Evolutionary conservation across 2,113 vertebrate species (phyloP).

Genomic region (Phylloscopus whistleri): DNA sequence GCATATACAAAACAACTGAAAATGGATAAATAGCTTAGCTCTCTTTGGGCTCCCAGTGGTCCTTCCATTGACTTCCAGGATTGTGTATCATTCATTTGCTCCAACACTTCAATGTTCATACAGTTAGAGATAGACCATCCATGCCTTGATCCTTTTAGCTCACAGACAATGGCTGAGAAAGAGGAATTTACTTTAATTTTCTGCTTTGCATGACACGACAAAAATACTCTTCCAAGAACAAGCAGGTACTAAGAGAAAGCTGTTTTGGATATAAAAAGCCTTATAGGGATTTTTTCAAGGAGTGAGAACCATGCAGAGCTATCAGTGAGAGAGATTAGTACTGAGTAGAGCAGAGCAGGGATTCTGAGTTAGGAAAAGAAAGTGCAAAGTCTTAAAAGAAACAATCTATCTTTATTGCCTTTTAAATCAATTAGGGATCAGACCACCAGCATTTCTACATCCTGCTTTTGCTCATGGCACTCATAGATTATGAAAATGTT

Average conservation of each 20-base stretch:
- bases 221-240: background rate
- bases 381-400: background rate
- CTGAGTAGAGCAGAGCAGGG: background rate
- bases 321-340: background rate
- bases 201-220: background rate
- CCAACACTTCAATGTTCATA: background rate
- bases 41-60: background rate
- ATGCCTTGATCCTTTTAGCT: background rate
- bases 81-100: background rate
- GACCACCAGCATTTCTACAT: constrained; percentile 21
- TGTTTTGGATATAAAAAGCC: background rate
- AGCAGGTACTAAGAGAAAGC: background rate
- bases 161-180: background rate
- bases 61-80: background rate
- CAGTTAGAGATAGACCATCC: background rate
- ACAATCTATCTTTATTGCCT: background rate
- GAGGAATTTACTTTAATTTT: background rate
- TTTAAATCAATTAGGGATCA: background rate
- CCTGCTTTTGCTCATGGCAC: background rate
- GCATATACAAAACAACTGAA: background rate
- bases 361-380: background rate
- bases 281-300: background rate
- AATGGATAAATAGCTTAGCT: background rate
- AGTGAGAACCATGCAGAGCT: background rate
- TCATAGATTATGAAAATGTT: background rate